These are phyloP conservation scores for Pseudorhiza aurosa DNA, from an alignment of 30 jellyfish, hydroid and myxozoan species.

Conservation along the genomic window DNA sequence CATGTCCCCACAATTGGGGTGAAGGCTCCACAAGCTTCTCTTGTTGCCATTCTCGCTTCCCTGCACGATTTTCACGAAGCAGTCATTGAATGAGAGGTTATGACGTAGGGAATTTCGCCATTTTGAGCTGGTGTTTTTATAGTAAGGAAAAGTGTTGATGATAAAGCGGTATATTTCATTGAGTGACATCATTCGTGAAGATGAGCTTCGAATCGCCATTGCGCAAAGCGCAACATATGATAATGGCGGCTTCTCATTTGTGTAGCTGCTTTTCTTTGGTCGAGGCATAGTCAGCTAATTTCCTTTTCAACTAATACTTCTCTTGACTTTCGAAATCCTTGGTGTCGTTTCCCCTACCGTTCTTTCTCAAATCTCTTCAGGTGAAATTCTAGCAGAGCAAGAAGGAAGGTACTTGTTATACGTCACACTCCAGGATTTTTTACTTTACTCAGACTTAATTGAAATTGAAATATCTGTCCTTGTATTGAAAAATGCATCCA, in stretches of 20 bases:
- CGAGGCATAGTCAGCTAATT: no score
- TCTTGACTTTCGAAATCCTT: no score
- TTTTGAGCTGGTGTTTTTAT: slow-evolving; percentile 68
- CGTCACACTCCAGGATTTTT: no score
- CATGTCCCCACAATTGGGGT: slow-evolving; percentile 89
- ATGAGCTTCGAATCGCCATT: slow-evolving; percentile 95
- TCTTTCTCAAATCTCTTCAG: no score
- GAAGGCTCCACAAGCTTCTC: slow-evolving; percentile 94
- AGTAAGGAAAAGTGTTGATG: slow-evolving; percentile 84
- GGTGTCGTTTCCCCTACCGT: no score
- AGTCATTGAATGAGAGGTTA: slow-evolving; percentile 93
- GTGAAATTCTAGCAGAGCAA: no score
- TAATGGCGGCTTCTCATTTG: slow-evolving; percentile 94
- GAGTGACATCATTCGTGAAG: slow-evolving; percentile 89
- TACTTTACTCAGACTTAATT: no score
- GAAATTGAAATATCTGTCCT: no score
- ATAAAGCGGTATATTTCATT: slow-evolving; percentile 85
- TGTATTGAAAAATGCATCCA: no score
- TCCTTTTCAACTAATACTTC: no score
- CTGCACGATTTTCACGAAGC: slow-evolving; percentile 88
- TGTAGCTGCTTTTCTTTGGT: slow-evolving; percentile 89
- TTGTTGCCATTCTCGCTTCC: slow-evolving; percentile 90
- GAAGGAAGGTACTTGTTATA: no score
- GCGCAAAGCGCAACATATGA: slow-evolving; percentile 98
- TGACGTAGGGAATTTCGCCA: slow-evolving; percentile 98